phyloP scores from a whole-genome alignment of 2,888 invertebrate genomes.

The Drosophila histrio region DNA sequence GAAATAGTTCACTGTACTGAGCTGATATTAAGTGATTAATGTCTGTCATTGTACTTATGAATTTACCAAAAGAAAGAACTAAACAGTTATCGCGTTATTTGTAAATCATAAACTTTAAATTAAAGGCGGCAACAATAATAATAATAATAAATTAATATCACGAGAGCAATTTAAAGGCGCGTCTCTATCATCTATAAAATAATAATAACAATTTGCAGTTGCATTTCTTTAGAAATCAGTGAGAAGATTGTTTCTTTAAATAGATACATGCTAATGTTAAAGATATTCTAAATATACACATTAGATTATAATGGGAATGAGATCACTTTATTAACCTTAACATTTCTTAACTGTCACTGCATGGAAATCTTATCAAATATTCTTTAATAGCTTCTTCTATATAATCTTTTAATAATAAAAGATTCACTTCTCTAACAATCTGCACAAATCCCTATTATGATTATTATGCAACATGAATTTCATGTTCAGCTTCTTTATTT shows the following conservation, averaged over 20 bases:
- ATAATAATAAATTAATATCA: background rate
- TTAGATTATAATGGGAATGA: no score
- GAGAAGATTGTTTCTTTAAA: background rate
- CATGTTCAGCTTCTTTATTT: no score
- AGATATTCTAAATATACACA: no score
- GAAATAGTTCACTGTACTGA: background rate
- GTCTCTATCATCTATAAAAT: background rate
- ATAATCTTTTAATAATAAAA: background rate
- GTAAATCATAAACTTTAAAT: background rate
- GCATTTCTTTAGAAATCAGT: background rate
- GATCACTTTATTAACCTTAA: no score
- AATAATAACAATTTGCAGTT: background rate
- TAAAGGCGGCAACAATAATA: background rate
- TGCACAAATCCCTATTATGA: background rate
- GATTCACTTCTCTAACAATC: background rate
- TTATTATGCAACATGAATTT: no score
- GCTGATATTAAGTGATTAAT: background rate
- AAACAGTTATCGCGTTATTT: background rate
- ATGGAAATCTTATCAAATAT: no score
- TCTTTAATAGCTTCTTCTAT: background rate
- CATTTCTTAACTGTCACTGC: no score
- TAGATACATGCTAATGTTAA: background rate
- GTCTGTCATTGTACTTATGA: background rate
- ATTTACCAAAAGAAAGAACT: background rate
- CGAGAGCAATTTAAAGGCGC: background rate